Evolutionary conservation across 2,888 invertebrate genomes (phyloP), one percentile per base, ranked within the genome.

Genomic region (Eremobia ochroleuca): DNA sequence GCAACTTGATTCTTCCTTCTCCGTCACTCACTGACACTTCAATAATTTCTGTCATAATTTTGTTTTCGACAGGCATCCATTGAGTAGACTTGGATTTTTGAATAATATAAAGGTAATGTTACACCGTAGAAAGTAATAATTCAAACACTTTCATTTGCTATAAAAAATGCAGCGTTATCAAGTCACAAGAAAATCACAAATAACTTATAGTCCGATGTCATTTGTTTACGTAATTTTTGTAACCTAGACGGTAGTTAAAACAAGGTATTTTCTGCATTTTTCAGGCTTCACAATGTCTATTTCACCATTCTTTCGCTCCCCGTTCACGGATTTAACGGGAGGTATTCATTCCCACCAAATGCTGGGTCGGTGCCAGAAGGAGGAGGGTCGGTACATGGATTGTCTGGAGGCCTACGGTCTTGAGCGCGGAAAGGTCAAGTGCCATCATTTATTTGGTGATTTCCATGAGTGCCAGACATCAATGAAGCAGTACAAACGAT

Each of bases 381-480:
- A 98, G 86, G 98, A 98, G 94, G 95, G 98, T 92, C 97, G 97
- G 49, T 97, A 97, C 90, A 97, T 98, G 95, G 98, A 98, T 85
- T 99, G 98, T 90, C 91, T 98, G 68, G 98, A 98, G 91, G 98
- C 98, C 4, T 98, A 98, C 86, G 99, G 98, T 2, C 88, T 97
- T 18, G 97, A 97, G n/a, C 96, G 97, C 61, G 98, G 98, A 0
- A 87, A 94, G 55, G 90, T 90, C n/a, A 97, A 98, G 91, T 99
- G 99, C 91, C 90, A 93, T 8, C 93, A 96, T 72, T 92, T 98
- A 13, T 96, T 98, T 76, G 95, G 96, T 0, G 98, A 99, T 93
- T 98, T 97, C 88, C 96, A 97, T 79, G 98, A 99, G 94, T 99
- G 99, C 88, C 94, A 97, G 28, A 94, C 95, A 2, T 93, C 95